Conservation (phyloP, 2,797 vertebrate species). For the Scolopax rusticola region DNA sequence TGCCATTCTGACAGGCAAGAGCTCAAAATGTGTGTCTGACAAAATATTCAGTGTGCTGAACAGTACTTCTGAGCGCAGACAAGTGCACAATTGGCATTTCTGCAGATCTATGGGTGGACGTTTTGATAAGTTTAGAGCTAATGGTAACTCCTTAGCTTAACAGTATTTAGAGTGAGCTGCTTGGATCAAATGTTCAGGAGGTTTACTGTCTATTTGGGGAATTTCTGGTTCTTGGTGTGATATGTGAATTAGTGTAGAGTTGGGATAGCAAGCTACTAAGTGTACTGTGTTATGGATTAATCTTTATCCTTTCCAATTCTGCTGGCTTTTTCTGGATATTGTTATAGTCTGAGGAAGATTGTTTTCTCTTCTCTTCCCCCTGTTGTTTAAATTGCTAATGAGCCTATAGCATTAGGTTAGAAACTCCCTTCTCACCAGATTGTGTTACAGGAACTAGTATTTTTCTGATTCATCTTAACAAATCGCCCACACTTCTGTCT, state of each 20-base stretch:
- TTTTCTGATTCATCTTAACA: background rate
- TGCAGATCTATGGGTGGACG: rapidly evolving
- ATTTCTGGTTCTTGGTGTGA: background rate
- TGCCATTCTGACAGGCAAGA: background rate
- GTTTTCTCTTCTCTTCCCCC: background rate
- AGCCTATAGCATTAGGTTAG: background rate
- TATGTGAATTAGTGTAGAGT: background rate
- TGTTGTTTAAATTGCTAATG: background rate
- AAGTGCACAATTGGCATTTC: background rate
- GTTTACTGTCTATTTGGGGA: background rate
- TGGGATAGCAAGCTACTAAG: background rate
- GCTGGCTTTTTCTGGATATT: background rate
- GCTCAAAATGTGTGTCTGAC: background rate
- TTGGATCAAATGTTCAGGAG: background rate
- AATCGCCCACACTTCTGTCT: background rate
- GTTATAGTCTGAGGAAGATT: background rate
- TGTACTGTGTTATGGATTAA: background rate
- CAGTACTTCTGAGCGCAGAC: background rate
- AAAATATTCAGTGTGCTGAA: background rate
- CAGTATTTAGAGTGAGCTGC: background rate
- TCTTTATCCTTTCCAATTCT: background rate
- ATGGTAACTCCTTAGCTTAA: background rate
- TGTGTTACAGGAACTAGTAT: background rate
- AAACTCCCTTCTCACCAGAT: background rate
- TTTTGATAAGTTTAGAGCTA: background rate